These are phyloP conservation scores for Apteryx mantelli DNA, from an alignment of 2,113 vertebrate genomes.

Conservation along the genomic window DNA sequence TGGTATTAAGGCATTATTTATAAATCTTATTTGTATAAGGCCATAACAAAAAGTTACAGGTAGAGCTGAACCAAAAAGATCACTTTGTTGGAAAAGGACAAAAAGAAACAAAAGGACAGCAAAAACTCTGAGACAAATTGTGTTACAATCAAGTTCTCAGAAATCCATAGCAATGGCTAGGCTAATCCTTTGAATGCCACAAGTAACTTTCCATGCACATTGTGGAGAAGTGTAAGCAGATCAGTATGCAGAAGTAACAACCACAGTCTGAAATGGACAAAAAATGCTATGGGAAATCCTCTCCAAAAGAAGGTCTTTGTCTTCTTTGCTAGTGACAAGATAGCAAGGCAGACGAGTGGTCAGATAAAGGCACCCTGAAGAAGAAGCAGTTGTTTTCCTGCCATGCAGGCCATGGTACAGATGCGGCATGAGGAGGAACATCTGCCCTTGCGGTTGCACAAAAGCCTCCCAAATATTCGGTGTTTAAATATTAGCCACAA, in stretches of 20 bases:
- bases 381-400: background rate
- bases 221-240: background rate
- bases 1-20: background rate
- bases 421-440: background rate
- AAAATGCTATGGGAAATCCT: background rate
- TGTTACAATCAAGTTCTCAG: background rate
- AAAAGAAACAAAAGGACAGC: background rate
- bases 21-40: constrained; percentile 14
- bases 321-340: background rate
- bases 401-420: background rate
- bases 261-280: background rate
- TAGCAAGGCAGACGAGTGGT: background rate
- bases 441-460: background rate
- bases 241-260: background rate
- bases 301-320: background rate
- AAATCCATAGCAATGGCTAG: background rate
- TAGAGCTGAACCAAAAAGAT: constrained; percentile 1
- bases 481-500: background rate
- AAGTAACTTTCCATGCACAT: background rate
- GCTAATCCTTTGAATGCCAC: background rate
- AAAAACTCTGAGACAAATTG: background rate
- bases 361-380: background rate
- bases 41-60: background rate
- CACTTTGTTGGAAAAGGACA: background rate
- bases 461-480: background rate